phyloP scores from a whole-genome alignment of 30 jellyfish, hydroid and myxozoan species.

The Aurelia aurita region DNA sequence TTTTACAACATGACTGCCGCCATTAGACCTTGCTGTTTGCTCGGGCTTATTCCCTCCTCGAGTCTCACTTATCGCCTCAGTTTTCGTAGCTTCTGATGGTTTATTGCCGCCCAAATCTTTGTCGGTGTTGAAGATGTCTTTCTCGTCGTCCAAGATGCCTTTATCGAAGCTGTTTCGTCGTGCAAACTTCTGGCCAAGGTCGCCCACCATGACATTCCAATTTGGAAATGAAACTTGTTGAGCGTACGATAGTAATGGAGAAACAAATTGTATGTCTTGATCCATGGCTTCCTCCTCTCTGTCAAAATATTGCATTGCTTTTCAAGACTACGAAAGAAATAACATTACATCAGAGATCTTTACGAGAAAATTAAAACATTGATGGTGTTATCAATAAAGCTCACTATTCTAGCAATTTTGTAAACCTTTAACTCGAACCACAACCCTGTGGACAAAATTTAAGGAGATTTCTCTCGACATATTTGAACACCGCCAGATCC shows the following conservation, averaged over 20 bases:
- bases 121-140: neutral
- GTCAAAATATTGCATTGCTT: slow-evolving; percentile 7
- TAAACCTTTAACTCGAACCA: too few relatives aligned
- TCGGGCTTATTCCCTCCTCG: neutral
- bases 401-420: too few relatives aligned
- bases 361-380: too few relatives aligned
- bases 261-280: slow-evolving; percentile 10
- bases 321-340: neutral
- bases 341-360: neutral
- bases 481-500: too few relatives aligned
- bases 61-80: neutral
- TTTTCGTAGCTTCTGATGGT: neutral
- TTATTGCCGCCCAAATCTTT: neutral
- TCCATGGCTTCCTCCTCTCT: slow-evolving; percentile 46
- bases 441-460: too few relatives aligned
- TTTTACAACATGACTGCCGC: neutral
- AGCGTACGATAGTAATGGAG: slow-evolving; percentile 55
- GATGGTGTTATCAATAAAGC: too few relatives aligned
- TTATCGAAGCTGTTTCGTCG: slow-evolving; percentile 63
- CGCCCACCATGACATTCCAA: slow-evolving; percentile 81
- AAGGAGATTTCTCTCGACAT: too few relatives aligned
- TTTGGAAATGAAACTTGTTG: slow-evolving; percentile 83
- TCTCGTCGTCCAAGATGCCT: neutral
- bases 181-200: slow-evolving; percentile 56
- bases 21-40: neutral